A percentile compares a stretch with the other conserved stretches of the same genome.
phyloP scores from a whole-genome alignment of 2,797 vertebrate species.

The Enteromius viviparus region DNA sequence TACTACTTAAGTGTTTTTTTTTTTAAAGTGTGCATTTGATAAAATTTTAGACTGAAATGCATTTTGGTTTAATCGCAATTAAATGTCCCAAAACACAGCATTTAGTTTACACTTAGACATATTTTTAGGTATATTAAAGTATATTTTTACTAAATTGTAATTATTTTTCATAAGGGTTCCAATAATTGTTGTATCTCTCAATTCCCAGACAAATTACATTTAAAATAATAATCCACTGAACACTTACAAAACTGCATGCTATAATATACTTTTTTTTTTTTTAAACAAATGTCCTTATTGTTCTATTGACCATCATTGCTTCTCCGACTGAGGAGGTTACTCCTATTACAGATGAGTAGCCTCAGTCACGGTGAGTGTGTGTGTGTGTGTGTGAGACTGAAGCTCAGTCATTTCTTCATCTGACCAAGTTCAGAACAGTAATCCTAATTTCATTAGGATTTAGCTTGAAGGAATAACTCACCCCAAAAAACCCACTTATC shows the following conservation, averaged over 20 bases:
- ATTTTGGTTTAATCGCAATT: neutral
- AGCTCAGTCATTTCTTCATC: neutral
- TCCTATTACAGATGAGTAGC: constrained; percentile 50
- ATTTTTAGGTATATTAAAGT: neutral
- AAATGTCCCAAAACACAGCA: neutral
- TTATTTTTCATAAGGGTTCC: neutral
- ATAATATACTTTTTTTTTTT: constrained; percentile 10
- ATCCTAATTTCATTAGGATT: neutral
- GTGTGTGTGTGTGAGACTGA: neutral
- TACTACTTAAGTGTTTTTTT: neutral
- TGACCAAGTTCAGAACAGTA: neutral
- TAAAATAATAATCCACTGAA: neutral
- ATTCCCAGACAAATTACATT: neutral
- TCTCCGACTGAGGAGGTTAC: constrained; percentile 53
- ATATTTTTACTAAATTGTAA: neutral
- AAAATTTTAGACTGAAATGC: neutral
- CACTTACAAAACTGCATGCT: neutral
- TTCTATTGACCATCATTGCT: constrained; percentile 49
- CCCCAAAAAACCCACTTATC: neutral
- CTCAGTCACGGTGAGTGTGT: constrained; percentile 54
- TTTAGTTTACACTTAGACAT: neutral
- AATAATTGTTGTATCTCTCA: neutral
- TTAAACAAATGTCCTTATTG: constrained; percentile 30
- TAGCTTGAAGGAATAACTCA: neutral
- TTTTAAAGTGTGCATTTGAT: neutral